A percentile compares a stretch with the other conserved stretches of the same genome.
These are phyloP conservation scores for Antechinus flavipes DNA, from an alignment of 2,113 vertebrate species.

Conservation along the genomic window DNA sequence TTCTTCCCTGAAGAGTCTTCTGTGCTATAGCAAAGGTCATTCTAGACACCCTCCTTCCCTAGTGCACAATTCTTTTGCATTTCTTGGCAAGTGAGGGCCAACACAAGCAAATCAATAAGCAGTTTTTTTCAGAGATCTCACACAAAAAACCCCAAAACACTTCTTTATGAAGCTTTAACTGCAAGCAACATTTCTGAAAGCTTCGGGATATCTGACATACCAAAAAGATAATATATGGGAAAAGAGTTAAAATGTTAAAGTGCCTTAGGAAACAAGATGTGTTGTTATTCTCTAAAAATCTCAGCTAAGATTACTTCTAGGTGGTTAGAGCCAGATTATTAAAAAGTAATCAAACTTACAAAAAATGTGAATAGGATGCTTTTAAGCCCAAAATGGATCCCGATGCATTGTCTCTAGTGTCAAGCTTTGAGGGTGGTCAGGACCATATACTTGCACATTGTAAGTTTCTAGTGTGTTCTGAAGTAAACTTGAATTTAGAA, in stretches of 20 bases:
- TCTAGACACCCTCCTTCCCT: not conserved
- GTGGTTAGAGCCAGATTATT: not conserved
- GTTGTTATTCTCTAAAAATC: constrained; percentile 22
- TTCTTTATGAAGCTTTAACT: not conserved
- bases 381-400: no score
- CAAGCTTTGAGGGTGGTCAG: not conserved
- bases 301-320: not conserved
- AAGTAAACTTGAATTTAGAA: constrained; percentile 3
- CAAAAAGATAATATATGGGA: not conserved
- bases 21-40: not conserved
- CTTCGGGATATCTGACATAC: not conserved
- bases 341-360: not conserved
- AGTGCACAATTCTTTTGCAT: not conserved
- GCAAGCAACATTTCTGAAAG: not conserved
- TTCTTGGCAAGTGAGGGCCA: not conserved
- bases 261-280: not conserved
- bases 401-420: not conserved
- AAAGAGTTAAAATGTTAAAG: constrained; percentile 17
- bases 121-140: not conserved
- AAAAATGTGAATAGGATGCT: constrained; percentile 7
- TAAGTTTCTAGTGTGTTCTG: not conserved
- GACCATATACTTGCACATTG: not conserved
- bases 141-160: not conserved
- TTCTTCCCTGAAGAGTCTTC: not conserved
- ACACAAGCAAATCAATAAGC: not conserved